Percentiles rank a stretch among this genome's conserved stretches.
phyloP scores from a whole-genome alignment of 2,797 vertebrate species.

The Ceryle rudis region DNA sequence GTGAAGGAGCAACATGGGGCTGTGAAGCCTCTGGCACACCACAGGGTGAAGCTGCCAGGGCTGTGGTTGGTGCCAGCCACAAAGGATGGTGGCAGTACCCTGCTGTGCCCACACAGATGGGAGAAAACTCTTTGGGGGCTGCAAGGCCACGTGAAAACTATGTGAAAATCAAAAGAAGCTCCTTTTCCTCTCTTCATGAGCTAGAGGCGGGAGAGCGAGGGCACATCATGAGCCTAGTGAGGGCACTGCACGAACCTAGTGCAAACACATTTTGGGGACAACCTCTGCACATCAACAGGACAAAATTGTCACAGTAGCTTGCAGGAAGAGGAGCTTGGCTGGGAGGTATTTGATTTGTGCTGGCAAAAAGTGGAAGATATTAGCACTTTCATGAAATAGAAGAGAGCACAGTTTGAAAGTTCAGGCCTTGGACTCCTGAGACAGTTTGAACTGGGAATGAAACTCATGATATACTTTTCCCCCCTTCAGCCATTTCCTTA shows the following conservation, averaged over 20 bases:
- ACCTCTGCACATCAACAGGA: background rate
- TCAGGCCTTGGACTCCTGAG: background rate
- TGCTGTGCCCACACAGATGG: rapidly evolving
- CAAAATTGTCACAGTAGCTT: background rate
- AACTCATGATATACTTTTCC: conserved; percentile 27
- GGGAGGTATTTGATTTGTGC: background rate
- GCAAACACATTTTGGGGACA: rapidly evolving
- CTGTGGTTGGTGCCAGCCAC: background rate
- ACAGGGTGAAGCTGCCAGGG: background rate
- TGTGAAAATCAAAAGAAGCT: background rate
- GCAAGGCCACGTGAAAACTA: background rate
- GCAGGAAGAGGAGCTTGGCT: background rate
- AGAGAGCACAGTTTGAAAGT: background rate
- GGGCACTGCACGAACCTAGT: rapidly evolving
- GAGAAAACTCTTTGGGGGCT: background rate
- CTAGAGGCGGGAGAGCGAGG: background rate
- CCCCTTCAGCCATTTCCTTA: conserved; percentile 2
- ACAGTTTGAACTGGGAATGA: background rate
- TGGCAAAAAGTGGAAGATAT: background rate
- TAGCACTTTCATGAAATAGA: background rate
- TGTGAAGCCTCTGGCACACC: conserved; percentile 14
- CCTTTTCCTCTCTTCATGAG: rapidly evolving
- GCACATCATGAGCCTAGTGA: rapidly evolving
- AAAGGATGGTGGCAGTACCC: background rate
- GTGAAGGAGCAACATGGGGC: background rate